Conservation (phyloP, 1,140 invertebrate genomes). For the Ceratoteleas bidentatus region DNA sequence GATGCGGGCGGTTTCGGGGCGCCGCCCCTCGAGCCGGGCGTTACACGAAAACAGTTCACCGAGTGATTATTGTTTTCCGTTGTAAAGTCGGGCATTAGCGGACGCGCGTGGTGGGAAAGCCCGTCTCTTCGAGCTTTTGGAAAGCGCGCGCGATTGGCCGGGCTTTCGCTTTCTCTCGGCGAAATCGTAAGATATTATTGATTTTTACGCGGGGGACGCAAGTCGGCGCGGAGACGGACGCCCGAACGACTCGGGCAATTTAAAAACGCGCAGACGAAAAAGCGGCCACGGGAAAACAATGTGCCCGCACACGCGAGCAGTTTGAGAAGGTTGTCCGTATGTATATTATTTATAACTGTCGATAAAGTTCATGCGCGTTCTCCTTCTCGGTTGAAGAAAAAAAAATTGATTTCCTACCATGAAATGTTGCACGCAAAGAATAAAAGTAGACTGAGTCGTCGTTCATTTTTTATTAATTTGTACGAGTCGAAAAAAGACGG, state of each 20-base stretch:
- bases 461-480: slow-evolving; percentile 66
- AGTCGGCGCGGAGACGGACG: no score
- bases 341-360: slow-evolving; percentile 64
- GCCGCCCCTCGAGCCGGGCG: slow-evolving; percentile 4
- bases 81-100: slow-evolving; percentile 13
- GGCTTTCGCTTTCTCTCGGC: slow-evolving; percentile 56
- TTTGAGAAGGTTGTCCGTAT: slow-evolving; percentile 43
- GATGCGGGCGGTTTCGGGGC: slow-evolving; percentile 34
- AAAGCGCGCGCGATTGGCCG: slow-evolving; percentile 29
- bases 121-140: slow-evolving; percentile 7
- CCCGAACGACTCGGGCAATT: slow-evolving; percentile 29
- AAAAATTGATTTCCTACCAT: slow-evolving; percentile 64
- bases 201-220: slow-evolving; percentile 75
- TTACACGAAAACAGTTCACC: slow-evolving; percentile 24
- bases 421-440: slow-evolving; percentile 66
- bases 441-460: slow-evolving; percentile 64
- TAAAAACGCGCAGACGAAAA: slow-evolving; percentile 40
- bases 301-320: slow-evolving; percentile 41
- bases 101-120: no score
- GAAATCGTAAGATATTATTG: slow-evolving; percentile 80
- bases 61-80: slow-evolving; percentile 40
- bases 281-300: no score
- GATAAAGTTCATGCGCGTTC: slow-evolving; percentile 64
- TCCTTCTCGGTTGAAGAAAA: slow-evolving; percentile 46
- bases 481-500: slow-evolving; percentile 52